Evolutionary conservation across 2,797 vertebrate genomes (phyloP), one percentile per base, ranked within the genome.

Genomic region (Odontamblyopus lacepedii): DNA sequence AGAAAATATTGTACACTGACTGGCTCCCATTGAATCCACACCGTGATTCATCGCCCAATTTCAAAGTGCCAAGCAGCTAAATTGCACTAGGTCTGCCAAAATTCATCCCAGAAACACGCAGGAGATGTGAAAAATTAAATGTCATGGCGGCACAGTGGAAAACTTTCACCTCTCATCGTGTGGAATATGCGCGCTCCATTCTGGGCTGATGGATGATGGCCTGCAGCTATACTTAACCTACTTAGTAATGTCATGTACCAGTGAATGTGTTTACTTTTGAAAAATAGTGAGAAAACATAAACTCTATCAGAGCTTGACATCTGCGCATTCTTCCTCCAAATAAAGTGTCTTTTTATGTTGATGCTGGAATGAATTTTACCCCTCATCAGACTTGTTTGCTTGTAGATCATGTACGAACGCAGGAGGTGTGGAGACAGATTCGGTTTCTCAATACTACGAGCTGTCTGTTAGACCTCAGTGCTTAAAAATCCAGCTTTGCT

Each of bases 41-140:
- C 90, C 85, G 96, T 98, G 97, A 98, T 98, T 98, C 97, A 98
- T 97, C 96, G 96, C 95, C 96, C 96, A 98, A 98, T 98, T 98
- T 97, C 97, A 97, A 98, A 97, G 96, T 98, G 97, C 96, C 96
- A 98, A 96, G 96, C 96, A 95, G 96, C 95, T 97, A 97, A 98
- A 98, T 98, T 98, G 97, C 96, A 96, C 96, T 96, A 96, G 96
- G 96, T 97, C 96, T 98, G 97, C 97, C 97, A 98, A 98, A 98
- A 97, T 98, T 97, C 96, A 97, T 98, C 96, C 96, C 95, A 96
- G 95, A 95, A 97, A 96, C 95, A 95, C 94, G 95, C 88, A 95
- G 96, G 96, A 97, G 96, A 97, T 97, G 97, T 98, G 97, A 98
- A 97, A 97, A 97, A 98, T 98, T 96, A 97, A 96, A 98, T 98